These are phyloP conservation scores for Strigamia maritima DNA, from an alignment of 2,888 invertebrate genomes.

Conservation along the genomic window DNA sequence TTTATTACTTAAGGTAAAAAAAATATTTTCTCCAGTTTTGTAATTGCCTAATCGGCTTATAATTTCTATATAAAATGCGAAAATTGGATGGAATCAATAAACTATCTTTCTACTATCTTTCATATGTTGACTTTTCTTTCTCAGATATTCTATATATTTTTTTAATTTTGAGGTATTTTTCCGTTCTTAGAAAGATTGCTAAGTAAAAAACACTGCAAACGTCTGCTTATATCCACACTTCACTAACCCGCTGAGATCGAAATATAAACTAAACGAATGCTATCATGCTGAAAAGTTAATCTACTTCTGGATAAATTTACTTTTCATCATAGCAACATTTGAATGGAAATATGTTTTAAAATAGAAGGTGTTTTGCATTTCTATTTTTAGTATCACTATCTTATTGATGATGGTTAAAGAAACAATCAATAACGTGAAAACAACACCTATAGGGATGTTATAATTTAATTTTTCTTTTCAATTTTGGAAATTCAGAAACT, in stretches of 20 bases:
- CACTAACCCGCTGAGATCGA: background rate
- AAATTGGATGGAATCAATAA: background rate
- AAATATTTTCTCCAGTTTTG: background rate
- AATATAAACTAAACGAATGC: background rate
- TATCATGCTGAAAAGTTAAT: background rate
- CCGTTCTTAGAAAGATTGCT: background rate
- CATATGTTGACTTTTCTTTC: background rate
- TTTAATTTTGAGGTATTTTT: background rate
- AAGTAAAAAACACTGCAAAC: background rate
- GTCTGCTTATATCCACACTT: background rate
- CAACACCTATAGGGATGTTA: background rate
- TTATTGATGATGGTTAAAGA: background rate
- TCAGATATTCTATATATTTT: background rate
- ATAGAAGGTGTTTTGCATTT: background rate
- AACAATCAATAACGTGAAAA: background rate
- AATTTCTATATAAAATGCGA: background rate
- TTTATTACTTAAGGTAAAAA: too few relatives aligned
- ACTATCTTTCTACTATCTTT: background rate
- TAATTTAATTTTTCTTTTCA: background rate
- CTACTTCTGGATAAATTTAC: background rate
- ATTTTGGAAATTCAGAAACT: too few relatives aligned
- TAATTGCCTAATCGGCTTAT: background rate
- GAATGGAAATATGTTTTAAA: background rate
- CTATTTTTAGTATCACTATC: slow-evolving; percentile 2
- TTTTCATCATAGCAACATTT: background rate